A percentile compares a stretch with the other conserved stretches of the same genome.
Conservation (phyloP, 2,888 invertebrate species). For the Corbicula japonica region DNA sequence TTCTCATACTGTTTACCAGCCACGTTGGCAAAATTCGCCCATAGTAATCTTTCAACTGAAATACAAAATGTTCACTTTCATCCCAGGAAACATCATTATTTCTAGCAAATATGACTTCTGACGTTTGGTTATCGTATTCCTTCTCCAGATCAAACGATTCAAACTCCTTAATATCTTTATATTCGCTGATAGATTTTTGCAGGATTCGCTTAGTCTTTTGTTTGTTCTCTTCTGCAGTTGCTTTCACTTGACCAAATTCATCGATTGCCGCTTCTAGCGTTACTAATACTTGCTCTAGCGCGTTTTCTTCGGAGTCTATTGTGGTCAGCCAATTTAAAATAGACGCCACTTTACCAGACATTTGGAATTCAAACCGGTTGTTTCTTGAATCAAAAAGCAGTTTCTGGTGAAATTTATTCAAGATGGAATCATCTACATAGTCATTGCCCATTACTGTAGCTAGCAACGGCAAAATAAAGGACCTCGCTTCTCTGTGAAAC, state of each 20-base stretch:
- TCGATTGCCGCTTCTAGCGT: too few relatives aligned
- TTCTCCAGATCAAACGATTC: conserved; percentile 43
- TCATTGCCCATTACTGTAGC: conserved; percentile 96
- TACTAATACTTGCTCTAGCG: conserved; percentile 88
- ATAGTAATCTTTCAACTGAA: conserved; percentile 59
- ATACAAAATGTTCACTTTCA: too few relatives aligned
- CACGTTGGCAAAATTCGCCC: conserved; percentile 88
- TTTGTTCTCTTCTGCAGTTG: conserved; percentile 70
- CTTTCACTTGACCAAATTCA: too few relatives aligned
- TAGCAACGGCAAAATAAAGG: conserved; percentile 92
- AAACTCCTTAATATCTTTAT: conserved; percentile 67
- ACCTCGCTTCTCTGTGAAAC: conserved; percentile 89
- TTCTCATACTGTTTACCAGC: conserved; percentile 90
- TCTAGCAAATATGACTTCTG: too few relatives aligned
- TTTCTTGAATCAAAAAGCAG: conserved; percentile 86
- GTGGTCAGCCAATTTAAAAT: conserved; percentile 92
- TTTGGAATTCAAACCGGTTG: conserved; percentile 61
- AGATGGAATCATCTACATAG: conserved; percentile 90
- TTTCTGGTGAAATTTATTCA: conserved; percentile 90
- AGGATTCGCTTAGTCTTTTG: conserved; percentile 73
- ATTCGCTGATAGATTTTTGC: conserved; percentile 79
- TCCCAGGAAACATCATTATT: too few relatives aligned
- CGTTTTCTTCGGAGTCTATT: conserved; percentile 90
- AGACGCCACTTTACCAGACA: conserved; percentile 91
- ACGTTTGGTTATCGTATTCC: too few relatives aligned